Evolutionary conservation across 2,797 vertebrate genomes (phyloP).

Genomic region (Mustela erminea): DNA sequence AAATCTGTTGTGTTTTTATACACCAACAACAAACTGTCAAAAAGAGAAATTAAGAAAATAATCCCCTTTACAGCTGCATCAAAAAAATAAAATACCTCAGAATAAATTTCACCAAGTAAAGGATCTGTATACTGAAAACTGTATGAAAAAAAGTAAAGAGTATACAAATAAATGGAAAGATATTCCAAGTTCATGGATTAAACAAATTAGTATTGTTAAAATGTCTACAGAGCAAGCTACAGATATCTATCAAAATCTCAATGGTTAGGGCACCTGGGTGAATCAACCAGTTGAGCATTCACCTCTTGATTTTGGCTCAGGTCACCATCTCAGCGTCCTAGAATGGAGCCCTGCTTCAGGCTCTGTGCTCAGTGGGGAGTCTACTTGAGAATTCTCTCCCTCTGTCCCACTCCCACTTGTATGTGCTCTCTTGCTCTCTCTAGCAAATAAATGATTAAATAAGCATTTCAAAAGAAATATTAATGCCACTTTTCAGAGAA

Average conservation of each 20-base stretch:
- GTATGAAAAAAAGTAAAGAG: background rate
- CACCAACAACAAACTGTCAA: background rate
- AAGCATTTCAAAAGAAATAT: background rate
- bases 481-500: background rate
- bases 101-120: background rate
- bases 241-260: background rate
- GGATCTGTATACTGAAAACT: background rate
- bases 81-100: background rate
- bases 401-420: background rate
- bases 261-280: background rate
- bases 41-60: background rate
- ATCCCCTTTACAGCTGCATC: background rate
- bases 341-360: background rate
- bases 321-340: background rate
- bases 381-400: background rate
- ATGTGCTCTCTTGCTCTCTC: background rate
- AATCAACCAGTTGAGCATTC: background rate
- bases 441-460: background rate
- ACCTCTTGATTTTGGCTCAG: background rate
- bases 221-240: background rate
- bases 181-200: background rate
- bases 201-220: background rate
- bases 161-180: background rate
- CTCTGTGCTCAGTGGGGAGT: background rate
- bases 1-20: background rate